These are phyloP conservation scores for Stictocephala bisonia DNA, from an alignment of 2,888 invertebrate genomes.

Conservation along the genomic window DNA sequence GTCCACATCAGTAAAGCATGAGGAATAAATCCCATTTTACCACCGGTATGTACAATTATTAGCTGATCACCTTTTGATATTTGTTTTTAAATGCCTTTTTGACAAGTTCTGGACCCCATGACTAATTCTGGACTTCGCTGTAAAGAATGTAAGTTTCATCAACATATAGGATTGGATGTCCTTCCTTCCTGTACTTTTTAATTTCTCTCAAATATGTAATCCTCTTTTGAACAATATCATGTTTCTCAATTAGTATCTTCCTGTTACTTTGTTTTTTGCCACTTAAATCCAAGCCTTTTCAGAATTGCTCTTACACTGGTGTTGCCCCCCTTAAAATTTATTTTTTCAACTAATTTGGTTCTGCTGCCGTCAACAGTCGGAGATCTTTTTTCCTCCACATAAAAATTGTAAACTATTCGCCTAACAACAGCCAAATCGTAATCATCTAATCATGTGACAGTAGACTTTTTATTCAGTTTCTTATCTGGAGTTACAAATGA, in stretches of 20 bases:
- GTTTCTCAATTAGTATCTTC: conserved; percentile 1
- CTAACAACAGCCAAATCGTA: conserved; percentile 6
- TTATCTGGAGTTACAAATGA: neutral
- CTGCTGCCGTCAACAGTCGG: neutral
- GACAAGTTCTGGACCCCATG: neutral
- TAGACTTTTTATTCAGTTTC: neutral
- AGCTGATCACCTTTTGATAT: conserved; percentile 32
- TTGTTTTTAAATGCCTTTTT: neutral
- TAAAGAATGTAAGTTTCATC: conserved; percentile 22
- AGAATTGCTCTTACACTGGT: conserved; percentile 29
- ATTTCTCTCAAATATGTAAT: neutral
- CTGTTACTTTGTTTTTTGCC: conserved; percentile 25
- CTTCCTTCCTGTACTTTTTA: conserved; percentile 7
- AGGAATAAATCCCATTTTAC: conserved; percentile 35
- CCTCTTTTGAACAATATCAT: conserved; percentile 7
- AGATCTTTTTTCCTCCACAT: conserved; percentile 12
- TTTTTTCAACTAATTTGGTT: conserved; percentile 6
- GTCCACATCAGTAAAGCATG: conserved; percentile 33
- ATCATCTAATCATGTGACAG: conserved; percentile 14
- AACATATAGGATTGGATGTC: conserved; percentile 31
- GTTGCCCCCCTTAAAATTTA: conserved; percentile 3
- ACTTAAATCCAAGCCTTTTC: conserved; percentile 11
- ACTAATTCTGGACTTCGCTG: neutral
- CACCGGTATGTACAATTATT: conserved; percentile 32
- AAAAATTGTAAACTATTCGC: conserved; percentile 23